These are phyloP conservation scores for Ormyrus pomaceus DNA, from an alignment of 2,888 invertebrate genomes.

Conservation along the genomic window DNA sequence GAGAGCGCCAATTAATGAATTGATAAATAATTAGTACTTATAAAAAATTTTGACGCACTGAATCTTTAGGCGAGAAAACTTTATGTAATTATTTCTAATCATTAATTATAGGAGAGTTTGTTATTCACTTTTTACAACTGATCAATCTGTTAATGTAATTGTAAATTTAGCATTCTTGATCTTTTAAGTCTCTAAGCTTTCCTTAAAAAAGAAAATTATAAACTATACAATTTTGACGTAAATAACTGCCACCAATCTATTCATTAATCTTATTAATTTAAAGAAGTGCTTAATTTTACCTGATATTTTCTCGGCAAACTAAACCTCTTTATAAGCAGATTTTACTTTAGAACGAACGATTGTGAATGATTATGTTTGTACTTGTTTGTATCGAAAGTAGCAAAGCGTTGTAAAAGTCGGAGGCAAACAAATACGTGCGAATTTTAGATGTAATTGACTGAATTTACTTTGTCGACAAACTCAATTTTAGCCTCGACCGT, in stretches of 20 bases:
- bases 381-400: too few species aligned
- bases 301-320: not conserved
- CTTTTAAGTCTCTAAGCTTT: not conserved
- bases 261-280: constrained; percentile 46
- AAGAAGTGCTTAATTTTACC: constrained; percentile 17
- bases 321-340: not conserved
- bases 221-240: not conserved
- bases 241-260: constrained; percentile 43
- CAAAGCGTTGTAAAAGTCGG: constrained; percentile 4
- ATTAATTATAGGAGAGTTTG: constrained; percentile 1
- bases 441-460: constrained; percentile 5
- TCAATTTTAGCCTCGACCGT: constrained; percentile 8
- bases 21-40: too few species aligned
- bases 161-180: not conserved
- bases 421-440: not conserved
- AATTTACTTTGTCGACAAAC: constrained; percentile 9
- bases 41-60: too few species aligned
- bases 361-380: too few species aligned
- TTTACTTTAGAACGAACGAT: not conserved
- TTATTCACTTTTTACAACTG: not conserved
- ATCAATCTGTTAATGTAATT: not conserved
- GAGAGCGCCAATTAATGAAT: too few species aligned
- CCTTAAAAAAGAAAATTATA: not conserved
- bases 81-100: constrained; percentile 6
- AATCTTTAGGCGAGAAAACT: not conserved